A percentile compares a stretch with the other conserved stretches of the same genome.
phyloP scores from a whole-genome alignment of 2,797 vertebrate genomes.

The Hypotaenidia philippensis region DNA sequence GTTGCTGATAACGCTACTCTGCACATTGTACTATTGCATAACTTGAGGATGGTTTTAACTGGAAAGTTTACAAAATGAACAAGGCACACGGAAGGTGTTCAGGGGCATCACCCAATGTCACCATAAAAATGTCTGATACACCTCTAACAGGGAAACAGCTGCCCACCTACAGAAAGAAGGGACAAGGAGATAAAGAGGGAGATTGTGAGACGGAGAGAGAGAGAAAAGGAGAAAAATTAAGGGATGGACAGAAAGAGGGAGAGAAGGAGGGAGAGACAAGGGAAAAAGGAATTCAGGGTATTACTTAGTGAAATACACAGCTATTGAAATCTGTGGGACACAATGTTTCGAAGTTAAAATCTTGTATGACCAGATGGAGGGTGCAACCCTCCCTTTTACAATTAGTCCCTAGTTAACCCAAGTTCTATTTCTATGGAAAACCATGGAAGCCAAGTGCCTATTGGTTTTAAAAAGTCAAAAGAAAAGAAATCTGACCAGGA shows the following conservation, averaged over 20 bases:
- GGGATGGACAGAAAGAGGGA: not conserved
- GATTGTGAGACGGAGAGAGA: not conserved
- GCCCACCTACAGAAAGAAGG: not conserved
- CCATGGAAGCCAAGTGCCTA: not conserved
- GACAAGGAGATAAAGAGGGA: not conserved
- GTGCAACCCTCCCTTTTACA: not conserved
- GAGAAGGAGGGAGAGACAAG: not conserved
- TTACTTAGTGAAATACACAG: not conserved
- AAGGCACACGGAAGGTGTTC: slow-evolving; percentile 6
- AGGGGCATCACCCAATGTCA: not conserved
- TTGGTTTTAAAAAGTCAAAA: not conserved
- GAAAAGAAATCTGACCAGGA: not conserved
- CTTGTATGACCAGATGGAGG: not conserved
- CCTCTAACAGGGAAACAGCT: not conserved
- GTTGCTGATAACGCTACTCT: slow-evolving; percentile 25
- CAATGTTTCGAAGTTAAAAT: not conserved
- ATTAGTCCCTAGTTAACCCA: not conserved
- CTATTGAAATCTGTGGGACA: not conserved
- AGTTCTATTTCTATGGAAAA: not conserved
- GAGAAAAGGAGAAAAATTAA: not conserved
- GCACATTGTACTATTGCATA: not conserved
- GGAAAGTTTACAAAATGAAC: slow-evolving; percentile 25
- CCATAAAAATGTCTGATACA: not conserved
- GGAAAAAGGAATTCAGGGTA: not conserved
- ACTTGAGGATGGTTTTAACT: slow-evolving; percentile 7